Base-by-base conservation (phyloP, 2,797 vertebrate species). In the Myripristis jacobus region DNA sequence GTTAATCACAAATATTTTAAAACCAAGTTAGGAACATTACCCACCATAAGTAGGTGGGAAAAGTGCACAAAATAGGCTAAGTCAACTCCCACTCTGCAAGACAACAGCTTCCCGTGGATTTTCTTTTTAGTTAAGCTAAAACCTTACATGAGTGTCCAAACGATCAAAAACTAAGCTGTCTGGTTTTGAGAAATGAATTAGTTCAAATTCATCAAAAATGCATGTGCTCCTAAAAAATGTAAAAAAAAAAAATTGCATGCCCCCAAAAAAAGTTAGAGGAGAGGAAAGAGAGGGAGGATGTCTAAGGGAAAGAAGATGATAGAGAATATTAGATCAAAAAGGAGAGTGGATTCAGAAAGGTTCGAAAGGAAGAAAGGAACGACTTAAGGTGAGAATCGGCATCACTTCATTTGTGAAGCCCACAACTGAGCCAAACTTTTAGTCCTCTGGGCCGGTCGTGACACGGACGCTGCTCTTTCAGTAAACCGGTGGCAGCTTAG, bases 321-420 rank as follows among this genome's bases (percentile, higher is more conserved):
- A 64, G n/a, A 52, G 29, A 63, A 52, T 43, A 38, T 27, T 19
- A n/a, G 18, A 36, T 55, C 18, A 36, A n/a, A 31, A 31, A 31
- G 22, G 27, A 18, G 2, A 55, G 16, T 19, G 2, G n/a, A 56
- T 12, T 19, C 36, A 41, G 36, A 41, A 41, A 13, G n/a, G n/a
- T n/a, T n/a, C n/a, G n/a, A n/a, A n/a, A n/a, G n/a, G n/a, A n/a
- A n/a, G n/a, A n/a, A n/a, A n/a, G n/a, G n/a, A 41, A 41, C 15
- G 36, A 41, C 12, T 41, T 41, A 11, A 41, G 12, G 36, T 41
- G 36, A 41, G 24, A 15, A 5, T 52, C 50, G 10, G 5, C 18
- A 4, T 46, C 44, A 1, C 18, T 18, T 8, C 44, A 46, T 46
- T 7, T 46, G 7, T 46, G 44, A 46, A 19, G 16, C 4, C 4